phyloP scores from a whole-genome alignment of 2,113 vertebrate species.

The Notarius quadriscutis region DNA sequence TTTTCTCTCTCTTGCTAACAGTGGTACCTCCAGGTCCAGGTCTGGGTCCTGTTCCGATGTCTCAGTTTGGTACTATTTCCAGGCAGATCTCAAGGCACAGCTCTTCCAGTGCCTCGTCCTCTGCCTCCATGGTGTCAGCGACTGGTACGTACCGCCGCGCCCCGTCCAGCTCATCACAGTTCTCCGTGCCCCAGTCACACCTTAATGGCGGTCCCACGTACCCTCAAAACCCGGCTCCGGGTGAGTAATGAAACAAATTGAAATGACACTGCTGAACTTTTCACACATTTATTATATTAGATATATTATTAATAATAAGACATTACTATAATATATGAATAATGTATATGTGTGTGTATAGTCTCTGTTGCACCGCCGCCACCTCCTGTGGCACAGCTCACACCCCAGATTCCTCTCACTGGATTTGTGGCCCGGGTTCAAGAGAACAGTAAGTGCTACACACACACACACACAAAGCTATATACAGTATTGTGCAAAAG shows the following conservation, averaged over 20 bases:
- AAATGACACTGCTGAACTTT: not conserved
- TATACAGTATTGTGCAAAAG: no score
- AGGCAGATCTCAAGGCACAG: slow-evolving; percentile 98
- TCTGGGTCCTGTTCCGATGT: slow-evolving; percentile 92
- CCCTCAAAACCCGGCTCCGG: slow-evolving; percentile 93
- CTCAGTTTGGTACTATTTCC: slow-evolving; percentile 98
- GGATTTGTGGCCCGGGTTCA: slow-evolving; percentile 99
- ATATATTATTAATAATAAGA: not conserved
- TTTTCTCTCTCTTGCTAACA: slow-evolving; percentile 62
- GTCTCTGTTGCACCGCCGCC: slow-evolving; percentile 96
- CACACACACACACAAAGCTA: not conserved
- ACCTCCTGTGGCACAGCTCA: slow-evolving; percentile 98
- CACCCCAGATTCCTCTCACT: slow-evolving; percentile 99
- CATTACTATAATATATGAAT: not conserved
- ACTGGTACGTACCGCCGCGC: slow-evolving; percentile 97
- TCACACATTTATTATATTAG: not conserved
- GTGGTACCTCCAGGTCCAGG: slow-evolving; percentile 78
- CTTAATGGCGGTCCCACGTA: slow-evolving; percentile 94
- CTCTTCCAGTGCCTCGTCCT: slow-evolving; percentile 88
- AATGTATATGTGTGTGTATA: slow-evolving; percentile 76
- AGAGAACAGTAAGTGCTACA: slow-evolving; percentile 96
- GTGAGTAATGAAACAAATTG: slow-evolving; percentile 69
- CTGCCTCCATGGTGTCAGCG: slow-evolving; percentile 95
- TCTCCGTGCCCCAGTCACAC: slow-evolving; percentile 87
- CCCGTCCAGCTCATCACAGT: slow-evolving; percentile 91